phyloP scores from a whole-genome alignment of 2,888 invertebrate genomes.

The Drosophila niveifrons region DNA sequence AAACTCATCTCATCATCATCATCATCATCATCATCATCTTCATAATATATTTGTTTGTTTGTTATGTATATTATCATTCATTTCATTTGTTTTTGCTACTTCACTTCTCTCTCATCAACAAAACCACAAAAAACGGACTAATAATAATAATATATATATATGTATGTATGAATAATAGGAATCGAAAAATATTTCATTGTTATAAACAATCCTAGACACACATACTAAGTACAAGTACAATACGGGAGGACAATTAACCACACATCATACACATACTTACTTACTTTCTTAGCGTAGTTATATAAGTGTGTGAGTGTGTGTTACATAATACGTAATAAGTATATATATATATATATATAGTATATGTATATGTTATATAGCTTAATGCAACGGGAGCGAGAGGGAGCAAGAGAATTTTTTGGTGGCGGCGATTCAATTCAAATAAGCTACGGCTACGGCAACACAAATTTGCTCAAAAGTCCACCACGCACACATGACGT shows the following conservation, averaged over 20 bases:
- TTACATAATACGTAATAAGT: constrained; percentile 41
- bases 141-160: not conserved
- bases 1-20: constrained; percentile 52
- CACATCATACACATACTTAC: constrained; percentile 30
- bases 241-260: constrained; percentile 14
- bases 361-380: constrained; percentile 21
- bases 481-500: constrained; percentile 51
- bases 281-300: constrained; percentile 24
- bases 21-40: constrained; percentile 25
- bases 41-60: constrained; percentile 11
- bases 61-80: constrained; percentile 13
- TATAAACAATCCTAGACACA: constrained; percentile 50
- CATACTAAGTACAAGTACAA: constrained; percentile 14
- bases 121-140: constrained; percentile 35
- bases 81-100: constrained; percentile 11
- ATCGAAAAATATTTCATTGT: constrained; percentile 33
- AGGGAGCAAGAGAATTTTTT: not conserved
- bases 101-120: constrained; percentile 48
- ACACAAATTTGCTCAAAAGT: constrained; percentile 54
- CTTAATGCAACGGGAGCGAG: constrained; percentile 48
- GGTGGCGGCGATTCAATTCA: constrained; percentile 4
- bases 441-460: constrained; percentile 49
- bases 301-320: constrained; percentile 18
- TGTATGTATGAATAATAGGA: constrained; percentile 32
- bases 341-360: not conserved